Conservation (phyloP, 2,113 vertebrate species). For the Solea solea region DNA sequence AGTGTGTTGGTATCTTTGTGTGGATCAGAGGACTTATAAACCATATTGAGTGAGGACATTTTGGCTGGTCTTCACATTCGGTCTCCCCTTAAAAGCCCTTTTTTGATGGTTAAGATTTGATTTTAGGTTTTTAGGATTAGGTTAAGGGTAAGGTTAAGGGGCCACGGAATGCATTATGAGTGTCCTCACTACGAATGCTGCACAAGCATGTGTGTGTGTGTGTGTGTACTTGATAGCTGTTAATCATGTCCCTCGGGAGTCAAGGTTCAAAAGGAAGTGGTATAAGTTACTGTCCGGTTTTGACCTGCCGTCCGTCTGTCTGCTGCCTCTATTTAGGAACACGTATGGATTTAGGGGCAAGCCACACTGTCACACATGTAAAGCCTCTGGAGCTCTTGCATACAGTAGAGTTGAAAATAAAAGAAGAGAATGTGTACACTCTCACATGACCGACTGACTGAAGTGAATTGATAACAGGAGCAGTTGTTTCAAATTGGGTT, state of each 20-base stretch:
- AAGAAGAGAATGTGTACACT: constrained; percentile 32
- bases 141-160: no score
- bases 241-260: constrained; percentile 48
- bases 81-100: no score
- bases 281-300: constrained; percentile 67
- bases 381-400: constrained; percentile 41
- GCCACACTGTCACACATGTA: constrained; percentile 6
- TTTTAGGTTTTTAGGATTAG: no score
- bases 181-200: background rate
- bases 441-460: constrained; percentile 40
- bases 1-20: no score
- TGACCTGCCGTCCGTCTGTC: constrained; percentile 64
- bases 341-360: constrained; percentile 42
- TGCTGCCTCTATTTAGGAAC: constrained; percentile 67
- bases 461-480: background rate
- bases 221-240: constrained; percentile 31
- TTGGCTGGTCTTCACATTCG: no score
- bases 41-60: no score
- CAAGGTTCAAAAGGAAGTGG: constrained; percentile 67
- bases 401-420: constrained; percentile 43
- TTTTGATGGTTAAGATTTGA: no score
- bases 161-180: no score
- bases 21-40: no score
- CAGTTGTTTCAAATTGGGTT: background rate
- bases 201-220: background rate